Evolutionary conservation across 2,888 invertebrate genomes (phyloP), one percentile per base, ranked within the genome.

Genomic region (Drosophila paucipuncta): DNA sequence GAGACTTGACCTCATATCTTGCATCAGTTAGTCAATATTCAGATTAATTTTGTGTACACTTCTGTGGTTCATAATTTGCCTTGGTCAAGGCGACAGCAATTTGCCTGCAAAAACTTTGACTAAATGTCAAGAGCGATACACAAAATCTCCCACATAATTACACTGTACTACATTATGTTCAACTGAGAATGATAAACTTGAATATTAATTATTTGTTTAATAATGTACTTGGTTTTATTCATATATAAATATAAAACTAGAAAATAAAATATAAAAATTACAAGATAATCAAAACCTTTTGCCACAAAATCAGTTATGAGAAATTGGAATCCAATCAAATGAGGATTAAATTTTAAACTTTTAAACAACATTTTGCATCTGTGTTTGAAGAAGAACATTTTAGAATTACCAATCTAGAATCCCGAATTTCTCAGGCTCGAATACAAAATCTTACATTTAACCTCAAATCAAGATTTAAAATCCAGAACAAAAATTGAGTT

Each of bases 81-180:
- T 50, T 41, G 37, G 30, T 39, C 25, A 25, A 47, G 47, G 33
- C 5, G 37, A 31, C 57, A 31, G 35, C 43, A 55, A 50, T 62
- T 62, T 63, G 16, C 37, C 59, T 16, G 10, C 62, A 72, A 80
- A 76, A 80, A 76, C 72, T 71, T 71, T 76, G 11, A 54, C 43
- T 9, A 65, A 80, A 78, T 76, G 81, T 80, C 78, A 68, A 60
- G 41, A 2, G 41, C 28, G 52, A 52, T 18, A n/a, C 30, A 33
- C 31, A 37, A 37, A 25, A n/a, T 1, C 11, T 6, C 47, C 28
- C 59, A 39, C 35, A 35, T n/a, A 52, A 68, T 57, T 62, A 73
- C 58, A 65, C 68, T 68, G 2, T 11, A 4, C 57, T 16, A 55
- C 58, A 52, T 25, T 25, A n/a, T n/a, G n/a, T 18, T 30, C 30